Percentiles rank a stretch among this genome's conserved stretches.
These are phyloP conservation scores for Ooceraea biroi DNA, from an alignment of 1,140 invertebrate species.

Conservation along the genomic window DNA sequence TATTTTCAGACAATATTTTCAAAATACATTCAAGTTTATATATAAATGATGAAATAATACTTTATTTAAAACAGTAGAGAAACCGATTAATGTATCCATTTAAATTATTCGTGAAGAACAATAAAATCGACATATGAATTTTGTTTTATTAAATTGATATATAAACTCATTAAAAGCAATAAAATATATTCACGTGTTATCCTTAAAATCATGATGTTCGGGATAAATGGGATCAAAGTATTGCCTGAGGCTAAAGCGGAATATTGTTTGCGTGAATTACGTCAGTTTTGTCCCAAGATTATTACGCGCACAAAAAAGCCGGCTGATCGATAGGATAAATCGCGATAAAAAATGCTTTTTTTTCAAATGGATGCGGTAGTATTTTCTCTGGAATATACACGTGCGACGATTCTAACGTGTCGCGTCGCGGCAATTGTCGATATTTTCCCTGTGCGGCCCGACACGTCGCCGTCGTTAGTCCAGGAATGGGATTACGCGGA, in stretches of 20 bases:
- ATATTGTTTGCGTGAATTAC: background rate
- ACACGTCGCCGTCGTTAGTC: conserved; percentile 59
- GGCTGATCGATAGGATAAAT: conserved; percentile 35
- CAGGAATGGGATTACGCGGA: conserved; percentile 55
- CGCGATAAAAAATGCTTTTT: conserved; percentile 3
- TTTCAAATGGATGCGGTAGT: background rate
- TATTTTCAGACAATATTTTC: background rate
- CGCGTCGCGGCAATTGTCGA: conserved; percentile 50
- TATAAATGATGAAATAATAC: background rate
- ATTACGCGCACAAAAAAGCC: background rate
- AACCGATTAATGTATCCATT: background rate
- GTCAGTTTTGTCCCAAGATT: background rate
- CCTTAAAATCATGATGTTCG: background rate
- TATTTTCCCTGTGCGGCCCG: conserved; percentile 58
- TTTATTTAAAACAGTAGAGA: background rate
- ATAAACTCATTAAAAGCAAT: too few species aligned
- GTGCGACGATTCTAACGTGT: background rate
- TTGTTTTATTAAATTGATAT: too few species aligned
- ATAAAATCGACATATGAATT: too few species aligned
- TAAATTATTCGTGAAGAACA: too few species aligned
- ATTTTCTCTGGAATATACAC: conserved; percentile 42
- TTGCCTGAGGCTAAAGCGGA: background rate
- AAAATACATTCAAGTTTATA: background rate
- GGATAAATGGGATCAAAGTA: background rate
- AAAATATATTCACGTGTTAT: background rate